These are phyloP conservation scores for Calephelis nemesis DNA, from an alignment of 1,140 invertebrate genomes.

Conservation along the genomic window DNA sequence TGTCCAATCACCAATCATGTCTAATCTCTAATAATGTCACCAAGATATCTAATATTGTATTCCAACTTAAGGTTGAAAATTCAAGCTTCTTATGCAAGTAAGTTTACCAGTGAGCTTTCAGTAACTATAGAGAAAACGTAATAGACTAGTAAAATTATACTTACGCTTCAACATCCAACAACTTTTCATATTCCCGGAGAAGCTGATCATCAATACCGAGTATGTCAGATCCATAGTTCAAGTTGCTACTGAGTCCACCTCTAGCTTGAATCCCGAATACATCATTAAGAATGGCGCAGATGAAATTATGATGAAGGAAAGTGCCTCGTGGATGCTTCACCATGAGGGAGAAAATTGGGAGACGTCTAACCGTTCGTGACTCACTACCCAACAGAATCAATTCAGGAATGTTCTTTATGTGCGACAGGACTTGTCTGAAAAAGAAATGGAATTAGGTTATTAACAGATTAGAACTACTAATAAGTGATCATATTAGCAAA, in stretches of 20 bases:
- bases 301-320: conserved; percentile 95
- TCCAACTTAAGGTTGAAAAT: too few relatives aligned
- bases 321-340: conserved; percentile 89
- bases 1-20: too few relatives aligned
- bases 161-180: conserved; percentile 88
- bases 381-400: conserved; percentile 89
- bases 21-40: too few relatives aligned
- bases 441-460: conserved; percentile 32
- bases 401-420: conserved; percentile 87
- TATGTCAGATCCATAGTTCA: conserved; percentile 90
- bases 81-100: too few relatives aligned
- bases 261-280: conserved; percentile 95
- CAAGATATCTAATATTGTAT: too few relatives aligned
- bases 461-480: neutral
- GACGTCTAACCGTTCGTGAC: conserved; percentile 81
- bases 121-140: neutral
- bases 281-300: conserved; percentile 93
- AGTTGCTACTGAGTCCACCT: conserved; percentile 84
- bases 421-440: conserved; percentile 86
- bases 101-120: too few relatives aligned
- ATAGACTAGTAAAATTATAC: conserved; percentile 33
- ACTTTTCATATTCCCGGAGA: conserved; percentile 87
- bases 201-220: conserved; percentile 90
- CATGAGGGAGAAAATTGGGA: conserved; percentile 93
- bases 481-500: neutral